Evolutionary conservation across 2,113 vertebrate genomes (phyloP).

Genomic region (Phrynosoma platyrhinos): DNA sequence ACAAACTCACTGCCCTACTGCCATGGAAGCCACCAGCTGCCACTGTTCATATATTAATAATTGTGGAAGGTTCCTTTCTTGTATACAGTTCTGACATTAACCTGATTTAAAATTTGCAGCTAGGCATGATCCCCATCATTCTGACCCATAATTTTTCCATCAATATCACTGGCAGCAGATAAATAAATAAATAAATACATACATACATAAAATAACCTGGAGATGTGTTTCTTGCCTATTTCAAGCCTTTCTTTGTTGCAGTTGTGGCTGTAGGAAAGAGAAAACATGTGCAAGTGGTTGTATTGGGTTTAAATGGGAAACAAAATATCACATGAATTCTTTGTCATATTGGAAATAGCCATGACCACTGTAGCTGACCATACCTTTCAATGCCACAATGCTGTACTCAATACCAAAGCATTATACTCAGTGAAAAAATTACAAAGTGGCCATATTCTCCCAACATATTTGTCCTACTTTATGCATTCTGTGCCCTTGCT

Average conservation of each 20-base stretch:
- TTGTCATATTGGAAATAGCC: slow-evolving; percentile 65
- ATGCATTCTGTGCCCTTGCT: slow-evolving; percentile 12
- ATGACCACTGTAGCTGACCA: slow-evolving; percentile 58
- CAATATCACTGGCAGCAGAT: neutral
- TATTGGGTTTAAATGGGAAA: slow-evolving; percentile 66
- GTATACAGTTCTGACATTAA: neutral
- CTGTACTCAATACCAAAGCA: slow-evolving; percentile 49
- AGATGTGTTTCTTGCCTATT: neutral
- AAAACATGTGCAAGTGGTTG: slow-evolving; percentile 46
- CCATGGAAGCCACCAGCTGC: too few species aligned
- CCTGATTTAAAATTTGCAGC: too few species aligned
- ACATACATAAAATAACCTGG: neutral
- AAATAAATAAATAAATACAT: neutral
- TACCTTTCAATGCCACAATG: slow-evolving; percentile 49
- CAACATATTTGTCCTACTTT: neutral
- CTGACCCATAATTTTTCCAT: neutral
- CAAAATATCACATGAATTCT: slow-evolving; percentile 64
- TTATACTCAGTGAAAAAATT: slow-evolving; percentile 31
- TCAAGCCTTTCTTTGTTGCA: neutral
- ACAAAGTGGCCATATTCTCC: slow-evolving; percentile 20
- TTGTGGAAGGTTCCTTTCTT: neutral
- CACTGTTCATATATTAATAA: neutral
- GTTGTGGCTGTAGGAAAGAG: slow-evolving; percentile 37
- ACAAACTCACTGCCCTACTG: too few species aligned
- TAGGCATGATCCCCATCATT: neutral